Base-by-base conservation (phyloP, 2,797 vertebrate genomes). In the Mycteria americana region DNA sequence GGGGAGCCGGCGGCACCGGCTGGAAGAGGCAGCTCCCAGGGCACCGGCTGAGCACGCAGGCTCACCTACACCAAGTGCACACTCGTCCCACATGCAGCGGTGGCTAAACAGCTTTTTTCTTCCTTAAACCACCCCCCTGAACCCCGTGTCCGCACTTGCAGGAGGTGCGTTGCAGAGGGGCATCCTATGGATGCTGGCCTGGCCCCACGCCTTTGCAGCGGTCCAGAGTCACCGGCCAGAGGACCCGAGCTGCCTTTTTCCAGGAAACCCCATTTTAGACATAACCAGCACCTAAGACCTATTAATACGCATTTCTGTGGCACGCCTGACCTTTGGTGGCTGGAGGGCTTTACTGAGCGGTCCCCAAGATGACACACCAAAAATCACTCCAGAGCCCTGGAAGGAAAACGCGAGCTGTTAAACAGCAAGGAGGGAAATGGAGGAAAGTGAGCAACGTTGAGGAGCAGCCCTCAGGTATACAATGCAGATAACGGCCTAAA, bases 371-470 rank as follows among this genome's bases (percentile, higher is more conserved):
- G n/a, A 43, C 67, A 46, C n/a, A 59, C 39, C 67, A 57, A 79
- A 91, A 82, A 37, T 63, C 39, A 12, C 33, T 46, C 18, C 35
- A 39, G 30, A 30, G 35, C 39, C 28, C 4, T 1, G 19, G 74
- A 51, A 65, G 37, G 24, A 64, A 82, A 78, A 60, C 21, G 10
- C 2, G 21, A 75, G 23, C 25, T 72, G 27, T 43, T 69, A 50
- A 59, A 78, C 19, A n/a, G 10, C 0, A 2, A 48, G 27, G 13
- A 83, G 48, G 33, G 43, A 80, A 73, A 73, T 0, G 2, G 56
- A 73, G 19, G 11, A 35, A 78, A 54, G 18, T 0, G 0, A 53
- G 18, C 21, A 39, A 15, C 0, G 1, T 2, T 43, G 50, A 57
- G 33, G 31, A 77, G 51, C 60, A 78, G 13, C 35, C 30, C 35